Base-by-base conservation (phyloP, 2,888 invertebrate species). In the Brenthis daphne region DNA sequence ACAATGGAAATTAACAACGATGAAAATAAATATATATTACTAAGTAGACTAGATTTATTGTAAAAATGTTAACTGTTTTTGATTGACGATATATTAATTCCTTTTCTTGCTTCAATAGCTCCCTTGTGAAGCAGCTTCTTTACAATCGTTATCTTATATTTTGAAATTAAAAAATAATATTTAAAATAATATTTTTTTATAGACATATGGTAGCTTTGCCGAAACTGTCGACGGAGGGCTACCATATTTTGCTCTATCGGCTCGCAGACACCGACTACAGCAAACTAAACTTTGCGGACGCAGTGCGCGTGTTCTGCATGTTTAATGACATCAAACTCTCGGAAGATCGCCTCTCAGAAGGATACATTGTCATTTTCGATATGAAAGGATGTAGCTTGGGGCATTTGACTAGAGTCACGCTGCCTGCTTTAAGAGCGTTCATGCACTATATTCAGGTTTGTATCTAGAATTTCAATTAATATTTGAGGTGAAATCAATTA, bases 331-430 rank as follows among this genome's bases (percentile, higher is more conserved):
- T 94, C 71, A 92, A 95, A 70, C 82, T 95, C 57, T 95, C 95
- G 0, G 95, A 95, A 76, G 95, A 95, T 77, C 84, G 92, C 1
- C 85, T 93, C 53, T 89, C 91, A 16, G 93, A 93, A 55, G 94
- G 92, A 0, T 95, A 95, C 78, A 90, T 95, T 65, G 94, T 95
- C 43, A 91, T 95, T 71, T 95, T 95, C 76, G 95, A 95, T 77
- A 95, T 95, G 95, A 95, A 94, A 82, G 94, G 95, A 20, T 94
- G 95, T 74, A 93, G 93, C 57, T 83, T 95, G n/a, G 95, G 95
- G 0, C 95, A 95, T 82, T 81, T 95, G 65, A 94, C 95, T 0
- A 87, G 95, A 75, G 94, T 95, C 13, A 95, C 94, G 57, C 79
- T 95, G 64, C 94, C 95, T 0, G 94, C 94, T 2, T 80, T 95